Conservation (phyloP, 2,113 vertebrate genomes). For the Sphaerodactylus townsendi region DNA sequence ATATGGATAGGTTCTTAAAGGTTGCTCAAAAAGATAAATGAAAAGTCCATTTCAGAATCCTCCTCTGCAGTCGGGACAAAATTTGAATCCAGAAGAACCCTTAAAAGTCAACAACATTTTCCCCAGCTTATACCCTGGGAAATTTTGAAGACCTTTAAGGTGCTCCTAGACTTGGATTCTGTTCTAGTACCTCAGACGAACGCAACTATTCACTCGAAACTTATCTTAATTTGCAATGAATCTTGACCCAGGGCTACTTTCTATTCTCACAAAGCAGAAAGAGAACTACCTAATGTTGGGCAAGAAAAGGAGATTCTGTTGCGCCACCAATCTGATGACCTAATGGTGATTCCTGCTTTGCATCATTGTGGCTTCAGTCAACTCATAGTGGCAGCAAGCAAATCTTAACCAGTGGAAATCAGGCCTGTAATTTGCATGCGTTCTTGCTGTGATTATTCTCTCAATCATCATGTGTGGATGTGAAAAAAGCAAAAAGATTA, state of each 20-base stretch:
- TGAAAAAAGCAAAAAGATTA: conserved; percentile 14
- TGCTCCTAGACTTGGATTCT: too few species aligned
- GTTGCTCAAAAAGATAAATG: neutral
- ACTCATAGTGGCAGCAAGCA: conserved; percentile 3
- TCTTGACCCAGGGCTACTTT: neutral
- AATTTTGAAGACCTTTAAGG: too few species aligned
- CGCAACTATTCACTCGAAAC: too few species aligned
- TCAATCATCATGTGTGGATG: conserved; percentile 4
- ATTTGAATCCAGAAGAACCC: too few species aligned
- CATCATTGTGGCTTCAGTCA: conserved; percentile 13
- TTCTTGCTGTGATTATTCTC: neutral
- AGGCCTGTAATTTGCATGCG: conserved; percentile 23
- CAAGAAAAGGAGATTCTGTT: conserved; percentile 7
- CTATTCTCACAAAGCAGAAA: neutral
- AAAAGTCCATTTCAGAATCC: neutral
- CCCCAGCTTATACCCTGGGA: too few species aligned
- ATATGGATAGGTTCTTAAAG: neutral
- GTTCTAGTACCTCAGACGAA: too few species aligned
- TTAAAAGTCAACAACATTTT: too few species aligned
- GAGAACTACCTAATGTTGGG: neutral
- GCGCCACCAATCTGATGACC: neutral
- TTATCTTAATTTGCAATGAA: neutral
- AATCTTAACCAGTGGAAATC: conserved; percentile 17
- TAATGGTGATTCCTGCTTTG: conserved; percentile 16
- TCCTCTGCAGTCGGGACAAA: neutral